Conservation (phyloP, 2,888 invertebrate species). For the Hypomecis punctinalis region DNA sequence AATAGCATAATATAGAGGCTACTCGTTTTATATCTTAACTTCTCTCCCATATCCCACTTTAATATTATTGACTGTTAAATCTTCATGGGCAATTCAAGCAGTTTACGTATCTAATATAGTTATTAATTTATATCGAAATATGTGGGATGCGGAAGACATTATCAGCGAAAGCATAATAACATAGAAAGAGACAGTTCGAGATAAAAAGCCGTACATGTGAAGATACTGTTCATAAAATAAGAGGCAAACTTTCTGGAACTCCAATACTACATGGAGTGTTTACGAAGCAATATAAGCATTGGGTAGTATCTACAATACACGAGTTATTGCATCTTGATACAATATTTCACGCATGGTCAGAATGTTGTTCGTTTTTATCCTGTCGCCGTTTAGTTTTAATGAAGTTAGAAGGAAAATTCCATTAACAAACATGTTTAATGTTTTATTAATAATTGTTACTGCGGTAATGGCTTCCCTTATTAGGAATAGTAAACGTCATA, state of each 20-base stretch:
- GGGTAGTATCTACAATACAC: slow-evolving; percentile 3
- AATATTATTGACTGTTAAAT: slow-evolving; percentile 13
- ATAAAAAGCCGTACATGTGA: slow-evolving; percentile 6
- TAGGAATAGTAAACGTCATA: slow-evolving; percentile 7
- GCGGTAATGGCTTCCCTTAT: not conserved
- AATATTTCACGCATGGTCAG: slow-evolving; percentile 46
- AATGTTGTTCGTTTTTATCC: slow-evolving; percentile 38
- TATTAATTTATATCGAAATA: slow-evolving; percentile 40
- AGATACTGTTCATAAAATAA: slow-evolving; percentile 8
- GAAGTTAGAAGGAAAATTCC: slow-evolving; percentile 2
- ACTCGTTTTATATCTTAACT: no score
- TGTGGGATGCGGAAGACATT: slow-evolving; percentile 49
- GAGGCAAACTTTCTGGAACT: slow-evolving; percentile 27
- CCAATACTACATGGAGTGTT: slow-evolving; percentile 30
- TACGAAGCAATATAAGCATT: slow-evolving; percentile 30
- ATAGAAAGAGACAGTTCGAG: not conserved
- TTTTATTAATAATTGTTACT: slow-evolving; percentile 21
- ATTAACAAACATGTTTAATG: not conserved
- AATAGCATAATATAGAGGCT: not conserved
- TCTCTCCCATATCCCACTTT: not conserved
- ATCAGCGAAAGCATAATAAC: slow-evolving; percentile 40
- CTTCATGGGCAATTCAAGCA: slow-evolving; percentile 11
- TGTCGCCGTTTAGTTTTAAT: slow-evolving; percentile 12
- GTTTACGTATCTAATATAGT: slow-evolving; percentile 20
- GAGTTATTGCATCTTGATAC: slow-evolving; percentile 44